phyloP scores from a whole-genome alignment of 2,888 invertebrate species.

The Neocrepidodera transversa region DNA sequence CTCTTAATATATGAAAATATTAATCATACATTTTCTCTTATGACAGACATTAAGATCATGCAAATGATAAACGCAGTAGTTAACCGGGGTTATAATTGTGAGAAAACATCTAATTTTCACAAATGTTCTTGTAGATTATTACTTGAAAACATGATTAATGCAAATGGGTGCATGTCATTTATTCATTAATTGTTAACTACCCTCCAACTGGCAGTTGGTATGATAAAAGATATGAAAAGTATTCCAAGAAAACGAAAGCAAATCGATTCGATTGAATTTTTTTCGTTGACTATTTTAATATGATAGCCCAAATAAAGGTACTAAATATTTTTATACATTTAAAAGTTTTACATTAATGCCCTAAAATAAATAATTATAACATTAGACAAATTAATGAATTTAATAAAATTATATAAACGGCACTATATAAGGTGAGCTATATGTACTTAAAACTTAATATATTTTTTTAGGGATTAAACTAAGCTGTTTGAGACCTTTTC shows the following conservation, averaged over 20 bases:
- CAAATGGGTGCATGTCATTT: slow-evolving; percentile 36
- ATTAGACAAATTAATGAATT: no score
- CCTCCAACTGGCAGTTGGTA: background rate
- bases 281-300: no score
- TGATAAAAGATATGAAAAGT: slow-evolving; percentile 21
- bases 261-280: no score
- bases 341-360: no score
- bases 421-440: no score
- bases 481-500: no score
- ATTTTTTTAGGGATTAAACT: no score
- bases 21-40: slow-evolving; percentile 33
- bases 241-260: slow-evolving; percentile 10
- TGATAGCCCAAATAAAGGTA: no score
- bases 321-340: no score
- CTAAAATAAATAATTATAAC: no score
- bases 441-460: no score
- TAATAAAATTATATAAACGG: no score
- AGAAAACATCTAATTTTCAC: slow-evolving; percentile 38
- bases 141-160: slow-evolving; percentile 39
- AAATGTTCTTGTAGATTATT: slow-evolving; percentile 41
- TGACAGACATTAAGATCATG: slow-evolving; percentile 31
- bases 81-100: slow-evolving; percentile 36
- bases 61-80: slow-evolving; percentile 34
- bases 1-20: slow-evolving; percentile 11
- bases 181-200: slow-evolving; percentile 28